Base-by-base conservation (phyloP, 2,888 invertebrate genomes). In the Lumbricus terrestris region DNA sequence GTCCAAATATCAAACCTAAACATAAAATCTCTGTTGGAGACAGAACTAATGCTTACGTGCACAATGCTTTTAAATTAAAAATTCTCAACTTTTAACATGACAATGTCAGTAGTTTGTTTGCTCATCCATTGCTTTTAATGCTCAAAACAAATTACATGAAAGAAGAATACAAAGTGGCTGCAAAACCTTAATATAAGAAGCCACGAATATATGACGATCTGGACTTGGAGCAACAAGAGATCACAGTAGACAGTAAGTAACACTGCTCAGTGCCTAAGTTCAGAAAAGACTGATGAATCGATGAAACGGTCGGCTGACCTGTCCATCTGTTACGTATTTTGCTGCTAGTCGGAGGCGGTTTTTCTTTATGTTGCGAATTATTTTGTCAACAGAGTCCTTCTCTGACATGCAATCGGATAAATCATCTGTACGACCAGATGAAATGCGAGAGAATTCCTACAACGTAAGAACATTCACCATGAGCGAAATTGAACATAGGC, bases 261-360 rank as follows among this genome's bases (percentile, higher is more conserved):
- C 23, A 2, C 11, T 23, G 69, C n/a, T n/a, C 2, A 69, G 29
- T n/a, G 69, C 16, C 47, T 23, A 23, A 23, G 11, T n/a, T 69
- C 1, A n/a, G 29, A 54, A 23, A 23, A 47, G 47, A 47, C 20
- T 47, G 69, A n/a, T n/a, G 29, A 69, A 69, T 69, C 29, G 13
- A 69, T 69, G n/a, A 69, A 29, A 69, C n/a, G 29, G n/a, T 11
- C 13, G n/a, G n/a, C 29, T 69, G 69, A 94, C 95, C 94, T 95
- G 95, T 23, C 95, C 95, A 91, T 95, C 95, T 11, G 95, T 95
- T 35, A 95, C 94, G 91, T 95, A 95, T 92, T 95, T 95, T 35
- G 85, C 85, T 85, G 34, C 85, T 37, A 85, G 85, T 23, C 85
- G 85, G 23, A 85, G 85, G n/a, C 85, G 85, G 35, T 85, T 85